Percentiles rank a stretch among this genome's conserved stretches.
These are phyloP conservation scores for Himalopsyche tibetana DNA, from an alignment of 2,888 invertebrate genomes.

Conservation along the genomic window DNA sequence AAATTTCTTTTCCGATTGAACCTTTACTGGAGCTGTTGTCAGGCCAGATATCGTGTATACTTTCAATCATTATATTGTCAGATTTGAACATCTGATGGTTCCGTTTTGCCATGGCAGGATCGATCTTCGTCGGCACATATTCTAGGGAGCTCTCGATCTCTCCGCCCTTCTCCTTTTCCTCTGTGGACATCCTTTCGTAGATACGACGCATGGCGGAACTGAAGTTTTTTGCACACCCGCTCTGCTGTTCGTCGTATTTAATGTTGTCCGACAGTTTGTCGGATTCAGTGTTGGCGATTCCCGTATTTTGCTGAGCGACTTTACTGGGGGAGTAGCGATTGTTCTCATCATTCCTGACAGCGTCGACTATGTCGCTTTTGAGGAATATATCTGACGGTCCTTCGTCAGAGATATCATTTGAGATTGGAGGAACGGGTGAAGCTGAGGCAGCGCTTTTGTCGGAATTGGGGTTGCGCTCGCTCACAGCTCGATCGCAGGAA, in stretches of 20 bases:
- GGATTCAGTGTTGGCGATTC: conserved; percentile 13
- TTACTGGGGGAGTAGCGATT: conserved; percentile 22
- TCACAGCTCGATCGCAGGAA: not conserved
- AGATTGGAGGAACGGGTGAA: not conserved
- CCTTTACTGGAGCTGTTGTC: conserved; percentile 44
- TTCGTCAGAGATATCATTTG: not conserved
- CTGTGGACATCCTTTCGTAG: conserved; percentile 60
- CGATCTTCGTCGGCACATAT: conserved; percentile 75
- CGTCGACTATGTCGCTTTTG: not conserved
- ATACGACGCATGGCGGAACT: conserved; percentile 61
- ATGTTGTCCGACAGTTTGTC: not conserved
- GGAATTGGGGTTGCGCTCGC: conserved; percentile 14
- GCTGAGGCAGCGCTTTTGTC: not conserved
- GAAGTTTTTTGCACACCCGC: conserved; percentile 52
- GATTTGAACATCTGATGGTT: conserved; percentile 73
- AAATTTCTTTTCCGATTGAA: not conserved
- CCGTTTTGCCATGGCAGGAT: conserved; percentile 71
- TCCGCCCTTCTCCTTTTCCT: conserved; percentile 40
- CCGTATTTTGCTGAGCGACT: conserved; percentile 47
- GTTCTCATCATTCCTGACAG: not conserved
- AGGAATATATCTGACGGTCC: not conserved
- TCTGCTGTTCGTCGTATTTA: conserved; percentile 17
- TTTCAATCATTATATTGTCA: conserved; percentile 69
- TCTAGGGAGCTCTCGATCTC: conserved; percentile 68
- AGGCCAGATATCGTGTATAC: conserved; percentile 68